phyloP scores from a whole-genome alignment of 2,888 invertebrate genomes.

The Drosophila mimica region DNA sequence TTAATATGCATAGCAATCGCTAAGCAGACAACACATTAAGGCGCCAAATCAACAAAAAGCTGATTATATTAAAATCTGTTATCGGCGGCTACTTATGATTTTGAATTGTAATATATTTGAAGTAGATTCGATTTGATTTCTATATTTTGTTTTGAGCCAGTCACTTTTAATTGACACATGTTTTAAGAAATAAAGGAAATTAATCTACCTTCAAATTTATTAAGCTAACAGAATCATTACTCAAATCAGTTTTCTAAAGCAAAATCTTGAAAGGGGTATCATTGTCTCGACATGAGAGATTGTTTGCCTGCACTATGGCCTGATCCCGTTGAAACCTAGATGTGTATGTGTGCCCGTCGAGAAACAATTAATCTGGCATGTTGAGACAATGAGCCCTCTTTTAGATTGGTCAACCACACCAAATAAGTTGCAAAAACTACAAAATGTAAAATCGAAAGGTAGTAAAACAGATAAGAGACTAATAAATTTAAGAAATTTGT shows the following conservation, averaged over 20 bases:
- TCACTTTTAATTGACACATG: neutral
- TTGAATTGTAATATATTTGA: neutral
- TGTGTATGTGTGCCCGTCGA: neutral
- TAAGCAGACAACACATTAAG: neutral
- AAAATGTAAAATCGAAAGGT: too few species aligned
- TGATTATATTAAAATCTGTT: neutral
- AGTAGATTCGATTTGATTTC: neutral
- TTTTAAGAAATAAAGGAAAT: neutral
- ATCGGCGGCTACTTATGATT: neutral
- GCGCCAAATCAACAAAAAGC: neutral
- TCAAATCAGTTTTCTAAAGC: neutral
- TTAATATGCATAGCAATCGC: neutral
- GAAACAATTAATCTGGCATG: neutral
- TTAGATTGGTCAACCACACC: too few species aligned
- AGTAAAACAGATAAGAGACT: neutral
- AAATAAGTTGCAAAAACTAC: too few species aligned
- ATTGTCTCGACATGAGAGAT: neutral
- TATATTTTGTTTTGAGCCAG: neutral
- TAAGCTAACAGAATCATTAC: neutral
- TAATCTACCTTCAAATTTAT: neutral
- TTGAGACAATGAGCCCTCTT: neutral
- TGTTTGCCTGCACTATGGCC: neutral
- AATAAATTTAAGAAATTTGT: neutral
- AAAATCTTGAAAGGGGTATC: neutral
- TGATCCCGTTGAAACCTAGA: neutral